Percentiles rank a stretch among this genome's conserved stretches.
Evolutionary conservation across 2,888 invertebrate species (phyloP).

Genomic region (Chymomyza caudatula): DNA sequence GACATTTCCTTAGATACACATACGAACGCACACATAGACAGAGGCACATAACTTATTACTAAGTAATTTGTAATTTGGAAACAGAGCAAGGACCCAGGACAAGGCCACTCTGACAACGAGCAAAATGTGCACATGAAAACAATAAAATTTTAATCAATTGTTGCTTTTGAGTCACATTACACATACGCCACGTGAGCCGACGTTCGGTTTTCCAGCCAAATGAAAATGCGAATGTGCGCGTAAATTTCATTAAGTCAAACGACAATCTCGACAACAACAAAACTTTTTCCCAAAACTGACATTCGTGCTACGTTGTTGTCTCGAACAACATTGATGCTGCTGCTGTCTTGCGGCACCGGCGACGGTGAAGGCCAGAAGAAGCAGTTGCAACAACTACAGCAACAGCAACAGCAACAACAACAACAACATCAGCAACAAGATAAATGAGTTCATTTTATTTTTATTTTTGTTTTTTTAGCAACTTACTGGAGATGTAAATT

Average conservation of each 20-base stretch:
- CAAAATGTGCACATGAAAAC: conserved; percentile 31
- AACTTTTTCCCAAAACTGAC: background rate
- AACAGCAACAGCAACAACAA: background rate
- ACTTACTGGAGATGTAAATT: conserved; percentile 31
- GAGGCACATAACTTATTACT: conserved; percentile 38
- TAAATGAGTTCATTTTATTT: conserved; percentile 39
- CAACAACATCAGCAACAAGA: conserved; percentile 11
- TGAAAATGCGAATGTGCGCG: conserved; percentile 46
- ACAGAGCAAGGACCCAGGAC: background rate
- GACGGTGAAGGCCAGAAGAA: background rate
- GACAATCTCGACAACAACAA: conserved; percentile 43
- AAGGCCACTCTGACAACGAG: background rate
- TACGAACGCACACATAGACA: conserved; percentile 5
- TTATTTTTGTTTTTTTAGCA: conserved; percentile 19
- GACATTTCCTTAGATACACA: background rate
- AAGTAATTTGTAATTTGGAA: conserved; percentile 25
- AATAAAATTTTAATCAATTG: conserved; percentile 68
- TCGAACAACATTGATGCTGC: conserved; percentile 21
- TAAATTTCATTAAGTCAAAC: conserved; percentile 70
- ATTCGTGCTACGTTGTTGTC: background rate
- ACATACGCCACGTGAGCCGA: conserved; percentile 19
- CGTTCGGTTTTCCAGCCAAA: conserved; percentile 30
- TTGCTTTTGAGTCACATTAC: conserved; percentile 26
- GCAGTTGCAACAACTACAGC: background rate
- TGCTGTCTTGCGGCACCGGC: conserved; percentile 37